Evolutionary conservation across 2,888 invertebrate species (phyloP).

Genomic region (Glyphotaelius pellucidus): DNA sequence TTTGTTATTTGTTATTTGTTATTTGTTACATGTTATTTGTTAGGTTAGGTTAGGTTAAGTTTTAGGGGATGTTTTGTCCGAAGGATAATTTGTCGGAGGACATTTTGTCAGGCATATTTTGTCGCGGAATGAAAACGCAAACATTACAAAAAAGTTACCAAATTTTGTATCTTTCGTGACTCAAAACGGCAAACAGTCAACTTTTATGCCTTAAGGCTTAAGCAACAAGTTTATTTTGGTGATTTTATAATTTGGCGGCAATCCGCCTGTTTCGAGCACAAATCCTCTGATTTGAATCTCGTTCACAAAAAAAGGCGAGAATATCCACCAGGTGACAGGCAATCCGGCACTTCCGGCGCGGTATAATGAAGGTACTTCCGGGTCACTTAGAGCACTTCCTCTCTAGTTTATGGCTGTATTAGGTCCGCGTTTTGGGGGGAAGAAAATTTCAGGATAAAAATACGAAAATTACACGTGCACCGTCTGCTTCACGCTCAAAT

Average conservation of each 20-base stretch:
- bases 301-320: neutral
- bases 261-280: neutral
- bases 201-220: too few relatives aligned
- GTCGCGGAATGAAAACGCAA: too few relatives aligned
- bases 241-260: neutral
- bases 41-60: too few relatives aligned
- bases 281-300: neutral
- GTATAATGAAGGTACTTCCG: constrained; percentile 2
- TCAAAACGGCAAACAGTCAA: too few relatives aligned
- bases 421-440: neutral
- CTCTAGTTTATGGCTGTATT: neutral
- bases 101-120: too few relatives aligned
- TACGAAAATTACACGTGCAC: neutral
- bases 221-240: neutral
- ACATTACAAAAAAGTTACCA: too few relatives aligned
- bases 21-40: too few relatives aligned
- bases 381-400: neutral
- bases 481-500: neutral
- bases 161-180: too few relatives aligned
- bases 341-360: neutral
- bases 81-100: too few relatives aligned
- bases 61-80: too few relatives aligned
- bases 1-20: too few relatives aligned
- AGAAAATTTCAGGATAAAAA: neutral
- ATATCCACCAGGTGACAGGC: neutral